Conservation (phyloP, 2,888 invertebrate genomes). For the Caenorhabditis auriculariae region DNA sequence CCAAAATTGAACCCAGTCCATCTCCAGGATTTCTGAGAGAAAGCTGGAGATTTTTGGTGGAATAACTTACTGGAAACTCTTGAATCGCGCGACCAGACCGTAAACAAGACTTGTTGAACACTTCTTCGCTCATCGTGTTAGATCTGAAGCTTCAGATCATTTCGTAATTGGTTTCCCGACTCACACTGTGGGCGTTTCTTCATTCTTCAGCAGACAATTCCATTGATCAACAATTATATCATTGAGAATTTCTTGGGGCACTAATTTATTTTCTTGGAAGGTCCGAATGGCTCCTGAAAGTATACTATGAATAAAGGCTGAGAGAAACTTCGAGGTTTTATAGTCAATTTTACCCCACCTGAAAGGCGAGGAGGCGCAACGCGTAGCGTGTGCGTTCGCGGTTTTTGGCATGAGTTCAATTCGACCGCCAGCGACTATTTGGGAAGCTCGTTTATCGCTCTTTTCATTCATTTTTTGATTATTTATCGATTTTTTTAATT, state of each 20-base stretch:
- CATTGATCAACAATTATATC: constrained; percentile 35
- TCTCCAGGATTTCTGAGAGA: constrained; percentile 51
- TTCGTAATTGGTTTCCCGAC: background rate
- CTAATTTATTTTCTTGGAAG: constrained; percentile 14
- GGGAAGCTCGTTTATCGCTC: too few species aligned
- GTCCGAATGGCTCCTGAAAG: constrained; percentile 16
- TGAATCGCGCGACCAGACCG: constrained; percentile 42
- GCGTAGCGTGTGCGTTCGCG: too few species aligned
- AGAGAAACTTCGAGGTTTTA: background rate
- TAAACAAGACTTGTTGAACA: constrained; percentile 33
- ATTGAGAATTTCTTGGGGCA: constrained; percentile 24
- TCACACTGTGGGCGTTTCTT: constrained; percentile 26
- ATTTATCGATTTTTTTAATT: too few species aligned
- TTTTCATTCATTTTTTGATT: too few species aligned
- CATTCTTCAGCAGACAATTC: constrained; percentile 36
- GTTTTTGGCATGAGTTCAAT: too few species aligned
- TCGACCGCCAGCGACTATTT: too few species aligned
- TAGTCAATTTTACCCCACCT: background rate
- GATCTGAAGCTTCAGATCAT: constrained; percentile 16
- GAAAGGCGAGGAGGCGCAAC: background rate
- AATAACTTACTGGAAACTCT: constrained; percentile 21
- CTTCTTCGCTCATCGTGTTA: constrained; percentile 29
- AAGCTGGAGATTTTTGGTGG: background rate
- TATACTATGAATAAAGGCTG: background rate
- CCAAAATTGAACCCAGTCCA: constrained; percentile 54